These are phyloP conservation scores for Rafetus swinhoei DNA, from an alignment of 2,113 vertebrate species.

Conservation along the genomic window DNA sequence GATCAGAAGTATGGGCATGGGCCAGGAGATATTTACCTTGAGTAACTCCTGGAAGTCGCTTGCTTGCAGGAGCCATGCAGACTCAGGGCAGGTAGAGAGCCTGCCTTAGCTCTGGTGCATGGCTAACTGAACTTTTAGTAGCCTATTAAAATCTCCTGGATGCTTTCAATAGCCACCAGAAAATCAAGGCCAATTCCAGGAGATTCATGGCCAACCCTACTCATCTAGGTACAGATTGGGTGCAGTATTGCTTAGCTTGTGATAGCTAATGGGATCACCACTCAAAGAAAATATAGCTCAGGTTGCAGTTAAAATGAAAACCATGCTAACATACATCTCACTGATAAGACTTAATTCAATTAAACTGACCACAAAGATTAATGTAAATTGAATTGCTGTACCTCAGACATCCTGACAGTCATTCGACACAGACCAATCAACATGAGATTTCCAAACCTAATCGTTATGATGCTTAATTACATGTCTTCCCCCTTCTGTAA, in stretches of 20 bases:
- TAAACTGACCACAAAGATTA: slow-evolving; percentile 37
- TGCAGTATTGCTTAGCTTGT: not conserved
- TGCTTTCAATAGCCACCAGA: too few species aligned
- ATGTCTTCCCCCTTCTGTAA: not conserved
- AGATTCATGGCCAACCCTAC: too few species aligned
- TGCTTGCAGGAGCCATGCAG: too few species aligned
- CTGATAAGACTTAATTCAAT: slow-evolving; percentile 37
- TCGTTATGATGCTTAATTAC: not conserved
- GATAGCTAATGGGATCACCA: not conserved
- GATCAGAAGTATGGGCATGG: too few species aligned
- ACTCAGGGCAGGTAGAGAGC: too few species aligned
- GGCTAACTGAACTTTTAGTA: too few species aligned
- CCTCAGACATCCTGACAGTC: slow-evolving; percentile 11
- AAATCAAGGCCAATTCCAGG: too few species aligned
- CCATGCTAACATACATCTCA: not conserved
- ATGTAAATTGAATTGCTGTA: slow-evolving; percentile 6
- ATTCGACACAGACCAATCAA: not conserved
- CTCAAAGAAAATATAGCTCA: not conserved
- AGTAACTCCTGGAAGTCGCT: too few species aligned
- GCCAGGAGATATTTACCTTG: too few species aligned
- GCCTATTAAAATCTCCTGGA: too few species aligned
- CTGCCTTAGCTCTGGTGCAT: too few species aligned
- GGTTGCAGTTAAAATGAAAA: not conserved
- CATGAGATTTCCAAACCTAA: not conserved
- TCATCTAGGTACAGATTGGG: not conserved